phyloP scores from a whole-genome alignment of 2,888 invertebrate species.

The Germaria angustata region DNA sequence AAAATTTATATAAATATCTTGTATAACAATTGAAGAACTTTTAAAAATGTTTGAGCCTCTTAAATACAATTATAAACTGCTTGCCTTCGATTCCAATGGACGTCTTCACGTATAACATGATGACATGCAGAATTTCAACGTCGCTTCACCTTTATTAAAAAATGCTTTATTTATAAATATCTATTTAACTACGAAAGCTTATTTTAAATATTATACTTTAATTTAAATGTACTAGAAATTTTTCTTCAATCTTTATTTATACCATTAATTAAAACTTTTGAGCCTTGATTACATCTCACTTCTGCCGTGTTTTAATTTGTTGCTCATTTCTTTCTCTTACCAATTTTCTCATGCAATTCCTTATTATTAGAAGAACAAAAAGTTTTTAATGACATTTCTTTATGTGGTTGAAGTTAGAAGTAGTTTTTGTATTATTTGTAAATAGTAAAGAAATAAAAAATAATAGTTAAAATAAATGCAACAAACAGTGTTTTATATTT shows the following conservation, averaged over 20 bases:
- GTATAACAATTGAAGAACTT: too few relatives aligned
- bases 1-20: too few relatives aligned
- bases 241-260: conserved; percentile 3
- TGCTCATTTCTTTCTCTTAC: background rate
- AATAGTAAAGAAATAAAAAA: background rate
- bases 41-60: too few relatives aligned
- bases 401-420: background rate
- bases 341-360: background rate
- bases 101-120: too few relatives aligned
- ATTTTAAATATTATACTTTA: too few relatives aligned
- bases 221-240: background rate
- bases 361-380: background rate
- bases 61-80: too few relatives aligned
- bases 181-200: too few relatives aligned
- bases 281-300: conserved; percentile 11
- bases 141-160: too few relatives aligned
- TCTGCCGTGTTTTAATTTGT: background rate
- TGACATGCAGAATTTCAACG: too few relatives aligned
- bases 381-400: conserved; percentile 7
- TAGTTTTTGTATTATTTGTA: background rate
- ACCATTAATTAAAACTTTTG: conserved; percentile 24
- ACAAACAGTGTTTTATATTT: too few relatives aligned
- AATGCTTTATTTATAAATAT: too few relatives aligned
- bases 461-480: background rate
- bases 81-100: too few relatives aligned